These are phyloP conservation scores for Caenorhabditis drosophilae DNA, from an alignment of 2,888 invertebrate species.

Conservation along the genomic window DNA sequence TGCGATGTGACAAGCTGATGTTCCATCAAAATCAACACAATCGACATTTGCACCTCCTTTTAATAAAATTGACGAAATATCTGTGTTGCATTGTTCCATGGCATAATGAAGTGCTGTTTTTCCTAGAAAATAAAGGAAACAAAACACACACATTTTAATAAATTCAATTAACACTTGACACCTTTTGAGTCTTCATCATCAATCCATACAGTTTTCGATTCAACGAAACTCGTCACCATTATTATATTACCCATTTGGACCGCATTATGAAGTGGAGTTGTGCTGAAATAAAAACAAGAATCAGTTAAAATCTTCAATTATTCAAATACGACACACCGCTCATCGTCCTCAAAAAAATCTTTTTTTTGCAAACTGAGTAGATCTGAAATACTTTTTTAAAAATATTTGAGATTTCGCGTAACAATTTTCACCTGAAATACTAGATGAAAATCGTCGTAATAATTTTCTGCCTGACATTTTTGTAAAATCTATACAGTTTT, in stretches of 20 bases:
- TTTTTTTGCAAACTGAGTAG: slow-evolving; percentile 45
- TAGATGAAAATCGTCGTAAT: slow-evolving; percentile 47
- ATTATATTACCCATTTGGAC: slow-evolving; percentile 48
- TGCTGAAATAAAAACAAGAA: slow-evolving; percentile 10
- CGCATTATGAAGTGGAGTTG: slow-evolving; percentile 44
- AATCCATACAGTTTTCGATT: slow-evolving; percentile 34
- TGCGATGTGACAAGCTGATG: slow-evolving; percentile 48
- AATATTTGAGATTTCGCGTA: slow-evolving; percentile 2
- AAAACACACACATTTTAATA: not conserved
- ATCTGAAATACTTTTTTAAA: slow-evolving; percentile 27
- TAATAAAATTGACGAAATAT: slow-evolving; percentile 39
- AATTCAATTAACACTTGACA: not conserved
- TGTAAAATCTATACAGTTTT: not conserved
- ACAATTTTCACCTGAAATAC: slow-evolving; percentile 46
- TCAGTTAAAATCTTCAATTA: no score
- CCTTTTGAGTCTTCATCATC: slow-evolving; percentile 49
- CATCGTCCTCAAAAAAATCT: slow-evolving; percentile 26
- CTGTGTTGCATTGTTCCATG: slow-evolving; percentile 39
- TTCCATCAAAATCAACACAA: slow-evolving; percentile 40
- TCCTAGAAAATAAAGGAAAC: slow-evolving; percentile 22
- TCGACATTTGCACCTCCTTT: slow-evolving; percentile 43
- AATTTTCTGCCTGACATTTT: slow-evolving; percentile 40
- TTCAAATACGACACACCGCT: slow-evolving; percentile 21
- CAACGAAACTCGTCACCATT: slow-evolving; percentile 43
- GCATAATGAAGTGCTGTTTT: slow-evolving; percentile 50